Conservation (phyloP, 1,140 invertebrate genomes). For the Dolichoris vasculosae region DNA sequence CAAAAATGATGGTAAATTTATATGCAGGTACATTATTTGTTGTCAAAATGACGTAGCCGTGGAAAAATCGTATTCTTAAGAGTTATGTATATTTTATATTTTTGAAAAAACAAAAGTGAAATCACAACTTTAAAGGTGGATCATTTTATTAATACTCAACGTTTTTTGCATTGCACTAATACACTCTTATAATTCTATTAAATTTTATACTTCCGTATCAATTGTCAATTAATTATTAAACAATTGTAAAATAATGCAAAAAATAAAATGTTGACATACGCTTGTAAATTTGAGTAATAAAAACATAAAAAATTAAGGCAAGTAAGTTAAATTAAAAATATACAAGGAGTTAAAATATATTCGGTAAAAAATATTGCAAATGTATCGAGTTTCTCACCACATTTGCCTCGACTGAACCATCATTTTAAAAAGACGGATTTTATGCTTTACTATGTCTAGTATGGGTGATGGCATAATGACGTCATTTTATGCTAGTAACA, state of each 20-base stretch:
- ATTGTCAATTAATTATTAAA: not conserved
- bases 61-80: not conserved
- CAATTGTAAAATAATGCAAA: not conserved
- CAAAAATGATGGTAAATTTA: not conserved
- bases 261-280: no score
- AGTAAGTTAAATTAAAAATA: no score
- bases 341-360: no score
- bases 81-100: not conserved
- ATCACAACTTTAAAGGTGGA: not conserved
- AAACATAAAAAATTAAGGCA: no score
- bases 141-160: not conserved
- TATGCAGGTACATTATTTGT: slow-evolving; percentile 11
- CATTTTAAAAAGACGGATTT: not conserved
- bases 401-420: not conserved
- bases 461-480: not conserved
- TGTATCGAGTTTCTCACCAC: not conserved
- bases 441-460: not conserved
- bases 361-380: not conserved
- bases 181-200: not conserved
- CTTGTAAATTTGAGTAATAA: no score
- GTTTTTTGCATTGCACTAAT: not conserved
- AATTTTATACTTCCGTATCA: not conserved
- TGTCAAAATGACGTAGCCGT: slow-evolving; percentile 1
- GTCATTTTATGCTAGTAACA: not conserved
- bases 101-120: not conserved